Evolutionary conservation across 2,888 invertebrate genomes (phyloP).

Genomic region (Orthonychiurus folsomi): DNA sequence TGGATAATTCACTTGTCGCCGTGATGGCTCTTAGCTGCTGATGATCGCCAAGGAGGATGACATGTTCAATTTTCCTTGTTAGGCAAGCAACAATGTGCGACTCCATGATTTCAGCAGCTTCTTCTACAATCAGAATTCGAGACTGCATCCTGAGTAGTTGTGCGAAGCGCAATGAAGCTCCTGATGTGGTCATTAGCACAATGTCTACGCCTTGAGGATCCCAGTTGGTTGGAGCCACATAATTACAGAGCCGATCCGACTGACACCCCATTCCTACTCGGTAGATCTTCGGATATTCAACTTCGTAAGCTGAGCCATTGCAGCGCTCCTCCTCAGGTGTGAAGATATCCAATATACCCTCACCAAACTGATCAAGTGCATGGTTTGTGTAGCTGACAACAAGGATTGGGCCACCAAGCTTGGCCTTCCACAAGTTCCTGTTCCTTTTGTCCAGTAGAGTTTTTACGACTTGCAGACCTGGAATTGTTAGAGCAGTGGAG

Average conservation of each 20-base stretch:
- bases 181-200: constrained; percentile 2
- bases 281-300: background rate
- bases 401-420: constrained; percentile 56
- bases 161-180: background rate
- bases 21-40: constrained; percentile 50
- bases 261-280: constrained; percentile 3
- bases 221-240: background rate
- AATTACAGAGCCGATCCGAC: background rate
- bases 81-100: constrained; percentile 48
- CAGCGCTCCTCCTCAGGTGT: constrained; percentile 55
- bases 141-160: background rate
- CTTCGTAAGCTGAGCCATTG: background rate
- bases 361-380: constrained; percentile 73
- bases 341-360: constrained; percentile 52
- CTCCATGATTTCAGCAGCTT: constrained; percentile 51
- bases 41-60: constrained; percentile 50
- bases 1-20: constrained; percentile 47
- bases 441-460: constrained; percentile 57
- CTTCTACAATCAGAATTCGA: constrained; percentile 47
- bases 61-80: constrained; percentile 46
- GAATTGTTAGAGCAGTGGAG: background rate
- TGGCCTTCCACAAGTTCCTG: constrained; percentile 43
- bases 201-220: background rate
- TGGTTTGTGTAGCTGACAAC: constrained; percentile 76
- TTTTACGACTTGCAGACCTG: background rate